Evolutionary conservation across 1,140 invertebrate genomes (phyloP), one percentile per base, ranked within the genome.

Genomic region (Drosophila subobscura): DNA sequence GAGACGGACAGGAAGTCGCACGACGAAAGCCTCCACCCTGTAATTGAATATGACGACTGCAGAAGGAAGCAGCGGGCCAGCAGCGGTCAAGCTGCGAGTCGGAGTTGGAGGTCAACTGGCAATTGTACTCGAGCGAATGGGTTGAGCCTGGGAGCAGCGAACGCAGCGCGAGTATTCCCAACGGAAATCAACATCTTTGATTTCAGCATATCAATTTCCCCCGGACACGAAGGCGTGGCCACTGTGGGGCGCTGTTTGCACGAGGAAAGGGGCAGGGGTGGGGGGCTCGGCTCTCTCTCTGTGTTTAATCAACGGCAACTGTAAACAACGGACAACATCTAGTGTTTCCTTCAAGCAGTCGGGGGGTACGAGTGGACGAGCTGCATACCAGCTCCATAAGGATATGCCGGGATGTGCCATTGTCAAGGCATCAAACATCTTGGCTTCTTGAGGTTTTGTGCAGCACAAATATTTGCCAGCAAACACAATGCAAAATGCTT

Each of bases 131-230:
- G 44, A 42, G 23, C 63, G 72, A 86, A 75, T 75, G 81, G 81
- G 81, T 86, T 80, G 66, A 80, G 57, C 66, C 60, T 51, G 44
- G 29, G 46, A 50, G 58, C 6, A 23, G 47, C 25, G 16, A 25
- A 22, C 6, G 29, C 46, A 59, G 55, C 54, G 65, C 58, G 72
- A 63, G 57, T 65, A 88, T 88, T 88, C 83, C 75, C 83, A 88
- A 70, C 83, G 78, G 83, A 88, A 88, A 88, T 88, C 83, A 83
- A 88, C 72, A 77, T 88, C 83, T 88, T 88, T 88, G 83, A 88
- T 88, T 88, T 88, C 83, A 83, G 78, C 72, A 83, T 88, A 88
- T 88, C 83, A 79, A 81, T 86, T 86, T 88, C 83, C 60, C 23
- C 29, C 7, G 42, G 23, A 29, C 8, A 25, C 14, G 45, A 12